Evolutionary conservation across 1,140 invertebrate species (phyloP), one percentile per base, ranked within the genome.

Genomic region (Delia radicum): DNA sequence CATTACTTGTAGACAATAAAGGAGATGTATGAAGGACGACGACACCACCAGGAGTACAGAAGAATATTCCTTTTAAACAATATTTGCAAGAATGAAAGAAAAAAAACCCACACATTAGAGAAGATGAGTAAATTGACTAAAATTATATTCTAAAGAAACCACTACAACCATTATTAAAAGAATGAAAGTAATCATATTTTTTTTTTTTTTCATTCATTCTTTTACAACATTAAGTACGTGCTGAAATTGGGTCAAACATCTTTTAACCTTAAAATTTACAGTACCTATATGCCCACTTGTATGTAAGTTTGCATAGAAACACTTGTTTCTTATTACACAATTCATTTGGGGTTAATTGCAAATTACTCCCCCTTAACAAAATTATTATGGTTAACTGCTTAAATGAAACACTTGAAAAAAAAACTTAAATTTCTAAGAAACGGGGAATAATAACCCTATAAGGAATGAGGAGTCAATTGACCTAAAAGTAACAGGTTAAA

Each of bases 211-310:
- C 13, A 10, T 13, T 37, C 8, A 37, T 37, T 10, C 13, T 37
- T 13, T 37, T 37, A 13, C 48, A 55, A 55, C 48, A 55, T 55
- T 55, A 21, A 21, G 46, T 55, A 55, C 37, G 37, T 42, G 48
- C n/a, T 26, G 29, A 37, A 69, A 69, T 33, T 69, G 31, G 65
- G 65, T 69, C 65, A 69, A 37, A 69, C 6, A 21, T 33, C 65
- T 69, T 69, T 69, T 69, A 69, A 69, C 65, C 65, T 69, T 31
- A 31, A 69, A 55, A 55, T 21, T 21, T 21, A 55, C n/a, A 21
- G 10, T 55, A 55, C 46, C n/a, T 55, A 15, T 48, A 48, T 55
- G 48, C 48, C 33, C 48, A 55, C 48, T 55, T 55, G 48, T 46
- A 21, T 55, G 46, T 55, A 55, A 15, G 21, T 55, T 18, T 8